Evolutionary conservation across 2,888 invertebrate genomes (phyloP), one percentile per base, ranked within the genome.

Genomic region (Orchesellides sinensis): DNA sequence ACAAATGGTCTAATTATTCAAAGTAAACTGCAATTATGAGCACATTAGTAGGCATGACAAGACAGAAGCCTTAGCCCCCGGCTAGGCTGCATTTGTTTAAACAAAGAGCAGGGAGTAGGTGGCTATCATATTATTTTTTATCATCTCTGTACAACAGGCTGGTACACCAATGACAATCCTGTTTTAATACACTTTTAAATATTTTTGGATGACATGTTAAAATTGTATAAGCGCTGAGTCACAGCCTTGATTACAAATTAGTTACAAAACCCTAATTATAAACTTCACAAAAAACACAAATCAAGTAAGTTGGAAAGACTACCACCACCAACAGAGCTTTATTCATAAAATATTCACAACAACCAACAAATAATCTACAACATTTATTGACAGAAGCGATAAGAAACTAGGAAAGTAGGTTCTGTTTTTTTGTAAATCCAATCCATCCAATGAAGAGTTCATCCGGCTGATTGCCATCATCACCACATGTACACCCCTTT

Each of bases 1-100:
- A 69, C 47, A 69, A 72, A 78, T 69, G 77, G 77, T 47, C 77
- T 78, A 78, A 78, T 78, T 78, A 78, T 78, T 78, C 77, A 78
- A 75, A 68, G 49, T 59, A 35, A 68, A 61, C 32, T 69, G 69
- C 49, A 78, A 78, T 78, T 78, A 78, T 68, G 69, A 69, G 61
- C 61, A 66, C 69, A 78, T 78, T 68, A 78, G 68, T 61, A 75
- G 45, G 56, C 75, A 54, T 74, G 73, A 29, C 73, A 32, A 27
- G 59, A 1, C 54, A 29, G 29, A 29, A 73, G 19, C 75, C 66
- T 29, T 75, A 56, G 66, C 75, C 66, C 56, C 40, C 56, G 75
- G 75, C 65, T 74, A 21, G 21, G 19, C n/a, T n/a, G n/a, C n/a
- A n/a, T n/a, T n/a, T n/a, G n/a, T n/a, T n/a, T n/a, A n/a, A n/a